Base-by-base conservation (phyloP, 2,113 vertebrate species). In the Neopipo cinnamomea region DNA sequence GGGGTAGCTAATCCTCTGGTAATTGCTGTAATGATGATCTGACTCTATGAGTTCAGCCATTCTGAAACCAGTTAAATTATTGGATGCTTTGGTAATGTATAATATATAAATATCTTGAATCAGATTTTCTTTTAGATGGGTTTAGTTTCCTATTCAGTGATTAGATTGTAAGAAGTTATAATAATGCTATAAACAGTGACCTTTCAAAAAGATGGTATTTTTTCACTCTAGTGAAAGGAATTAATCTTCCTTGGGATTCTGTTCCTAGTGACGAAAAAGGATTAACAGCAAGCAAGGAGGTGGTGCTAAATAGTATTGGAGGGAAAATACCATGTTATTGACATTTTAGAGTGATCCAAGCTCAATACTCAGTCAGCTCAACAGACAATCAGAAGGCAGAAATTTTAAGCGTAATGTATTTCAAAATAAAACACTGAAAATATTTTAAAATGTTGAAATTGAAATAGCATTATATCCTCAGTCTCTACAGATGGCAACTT, bases 111-210 rank as follows among this genome's bases (percentile, higher is more conserved):
- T 37, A 76, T 4, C 5, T 53, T 56, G 37, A 76, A 78, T 76
- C 0, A 3, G 24, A 24, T 53, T 65, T 58, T 61, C 76, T 58
- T 53, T 15, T 1, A 25, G 52, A 37, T 12, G 1, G 31, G 2
- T 68, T 78, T 25, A 23, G 25, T 89, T 85, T 91, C 8, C 23
- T 63, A 5, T 49, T 44, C 72, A 82, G 31, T 49, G 66, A n/a
- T 61, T 72, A 19, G 13, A 47, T 62, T 82, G 4, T 72, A 37
- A 31, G 3, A 67, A 61, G 8, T 66, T 92, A 33, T 39, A 30
- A 39, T 70, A 12, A 3, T 12, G 15, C 63, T 70, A 5, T 41
- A 44, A 81, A 52, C 8, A 53, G 8, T 49, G 22, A 49, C 74
- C 28, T 89, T 70, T 79, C 14, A 58, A 70, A 85, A 89, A 56